phyloP scores from a whole-genome alignment of 2,888 invertebrate genomes.

The Hypena proboscidalis region DNA sequence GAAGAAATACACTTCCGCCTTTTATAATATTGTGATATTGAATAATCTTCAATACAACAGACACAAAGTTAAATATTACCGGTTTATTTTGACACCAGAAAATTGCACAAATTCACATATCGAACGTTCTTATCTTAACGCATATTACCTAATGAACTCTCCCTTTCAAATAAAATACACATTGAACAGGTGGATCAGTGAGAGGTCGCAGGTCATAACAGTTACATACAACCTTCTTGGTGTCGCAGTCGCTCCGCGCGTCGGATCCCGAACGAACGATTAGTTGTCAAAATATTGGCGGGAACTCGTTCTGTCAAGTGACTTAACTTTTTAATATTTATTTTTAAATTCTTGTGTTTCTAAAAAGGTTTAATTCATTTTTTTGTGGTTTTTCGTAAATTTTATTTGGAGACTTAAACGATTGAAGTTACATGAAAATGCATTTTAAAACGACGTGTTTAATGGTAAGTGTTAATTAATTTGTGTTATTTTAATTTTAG shows the following conservation, averaged over 20 bases:
- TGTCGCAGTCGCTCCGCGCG: constrained; percentile 34
- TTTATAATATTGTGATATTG: no score
- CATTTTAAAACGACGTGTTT: not conserved
- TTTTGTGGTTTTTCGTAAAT: no score
- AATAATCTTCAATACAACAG: no score
- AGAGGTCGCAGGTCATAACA: constrained; percentile 41
- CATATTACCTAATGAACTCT: constrained; percentile 25
- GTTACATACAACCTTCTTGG: constrained; percentile 13
- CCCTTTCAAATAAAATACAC: constrained; percentile 33
- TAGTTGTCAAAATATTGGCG: constrained; percentile 30
- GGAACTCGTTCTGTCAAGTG: no score
- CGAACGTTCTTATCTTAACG: no score
- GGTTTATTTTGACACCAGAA: not conserved
- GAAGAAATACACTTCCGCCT: no score
- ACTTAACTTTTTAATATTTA: no score
- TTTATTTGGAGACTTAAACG: no score
- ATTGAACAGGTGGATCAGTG: constrained; percentile 23
- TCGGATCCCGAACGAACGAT: constrained; percentile 15
- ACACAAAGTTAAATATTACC: no score
- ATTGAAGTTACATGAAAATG: not conserved
- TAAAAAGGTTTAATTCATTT: no score
- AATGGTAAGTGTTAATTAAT: not conserved
- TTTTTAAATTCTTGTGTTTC: no score
- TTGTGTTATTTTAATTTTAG: not conserved
- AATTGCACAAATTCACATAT: not conserved